These are phyloP conservation scores for Triplophysa yarkandensis DNA, from an alignment of 2,797 vertebrate species.

Conservation along the genomic window DNA sequence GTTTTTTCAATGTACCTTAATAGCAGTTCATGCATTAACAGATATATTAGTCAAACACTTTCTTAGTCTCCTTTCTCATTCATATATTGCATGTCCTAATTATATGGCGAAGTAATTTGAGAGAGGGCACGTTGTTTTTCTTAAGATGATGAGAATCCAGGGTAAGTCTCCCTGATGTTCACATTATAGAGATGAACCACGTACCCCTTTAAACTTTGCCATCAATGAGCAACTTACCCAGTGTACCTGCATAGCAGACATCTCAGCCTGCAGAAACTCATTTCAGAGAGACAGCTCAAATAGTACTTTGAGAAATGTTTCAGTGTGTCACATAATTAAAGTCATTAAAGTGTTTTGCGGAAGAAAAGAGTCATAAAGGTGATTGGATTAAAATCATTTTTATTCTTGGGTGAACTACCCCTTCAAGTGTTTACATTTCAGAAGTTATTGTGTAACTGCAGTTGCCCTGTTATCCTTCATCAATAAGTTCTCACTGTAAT, in stretches of 20 bases:
- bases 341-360: too few species aligned
- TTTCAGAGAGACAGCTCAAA: too few species aligned
- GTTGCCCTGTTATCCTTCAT: neutral
- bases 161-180: conserved; percentile 21
- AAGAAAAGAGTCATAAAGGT: too few species aligned
- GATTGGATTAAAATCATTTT: too few species aligned
- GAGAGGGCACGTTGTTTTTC: conserved; percentile 26
- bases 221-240: conserved; percentile 38
- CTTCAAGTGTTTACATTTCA: neutral
- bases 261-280: too few species aligned
- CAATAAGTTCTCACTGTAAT: too few species aligned
- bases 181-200: conserved; percentile 27
- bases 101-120: conserved; percentile 30
- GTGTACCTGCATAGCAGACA: conserved; percentile 24
- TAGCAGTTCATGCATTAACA: conserved; percentile 22
- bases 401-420: too few species aligned
- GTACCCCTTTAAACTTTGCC: conserved; percentile 43
- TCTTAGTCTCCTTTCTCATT: conserved; percentile 2
- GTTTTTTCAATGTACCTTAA: conserved; percentile 17
- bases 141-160: conserved; percentile 34
- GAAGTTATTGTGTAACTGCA: neutral
- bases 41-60: neutral
- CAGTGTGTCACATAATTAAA: too few species aligned
- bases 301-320: too few species aligned
- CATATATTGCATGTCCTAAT: conserved; percentile 31